These are phyloP conservation scores for Lithosia quadra DNA, from an alignment of 2,888 invertebrate genomes.

Conservation along the genomic window DNA sequence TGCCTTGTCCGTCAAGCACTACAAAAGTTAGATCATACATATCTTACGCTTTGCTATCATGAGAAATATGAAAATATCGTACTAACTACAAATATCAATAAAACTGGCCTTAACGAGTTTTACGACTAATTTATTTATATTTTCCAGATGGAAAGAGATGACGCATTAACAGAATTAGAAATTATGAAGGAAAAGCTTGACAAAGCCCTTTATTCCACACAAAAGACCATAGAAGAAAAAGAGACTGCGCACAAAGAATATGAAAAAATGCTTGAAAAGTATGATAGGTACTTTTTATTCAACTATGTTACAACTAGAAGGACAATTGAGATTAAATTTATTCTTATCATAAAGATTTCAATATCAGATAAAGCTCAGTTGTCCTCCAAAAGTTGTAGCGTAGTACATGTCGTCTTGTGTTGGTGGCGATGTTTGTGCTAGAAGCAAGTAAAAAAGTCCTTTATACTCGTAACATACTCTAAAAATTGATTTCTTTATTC, in stretches of 20 bases:
- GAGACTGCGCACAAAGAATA: slow-evolving; percentile 96
- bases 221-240: slow-evolving; percentile 95
- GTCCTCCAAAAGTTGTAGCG: background rate
- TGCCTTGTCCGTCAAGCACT: background rate
- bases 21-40: too few species aligned
- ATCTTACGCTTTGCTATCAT: background rate
- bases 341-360: background rate
- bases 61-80: background rate
- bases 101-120: too few species aligned
- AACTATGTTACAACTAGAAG: slow-evolving; percentile 29
- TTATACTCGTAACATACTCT: background rate
- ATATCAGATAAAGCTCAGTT: background rate
- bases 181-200: slow-evolving; percentile 96
- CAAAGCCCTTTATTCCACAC: slow-evolving; percentile 93
- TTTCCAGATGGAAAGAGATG: slow-evolving; percentile 94
- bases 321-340: background rate
- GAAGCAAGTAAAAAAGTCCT: slow-evolving; percentile 42
- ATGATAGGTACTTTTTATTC: slow-evolving; percentile 90
- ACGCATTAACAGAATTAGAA: slow-evolving; percentile 94
- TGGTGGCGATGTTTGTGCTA: slow-evolving; percentile 61
- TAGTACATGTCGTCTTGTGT: slow-evolving; percentile 77
- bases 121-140: background rate
- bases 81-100: background rate
- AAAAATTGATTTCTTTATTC: slow-evolving; percentile 53
- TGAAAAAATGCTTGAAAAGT: slow-evolving; percentile 96